These are phyloP conservation scores for Galago senegalensis DNA, from an alignment of 2,797 vertebrate genomes.

Conservation along the genomic window DNA sequence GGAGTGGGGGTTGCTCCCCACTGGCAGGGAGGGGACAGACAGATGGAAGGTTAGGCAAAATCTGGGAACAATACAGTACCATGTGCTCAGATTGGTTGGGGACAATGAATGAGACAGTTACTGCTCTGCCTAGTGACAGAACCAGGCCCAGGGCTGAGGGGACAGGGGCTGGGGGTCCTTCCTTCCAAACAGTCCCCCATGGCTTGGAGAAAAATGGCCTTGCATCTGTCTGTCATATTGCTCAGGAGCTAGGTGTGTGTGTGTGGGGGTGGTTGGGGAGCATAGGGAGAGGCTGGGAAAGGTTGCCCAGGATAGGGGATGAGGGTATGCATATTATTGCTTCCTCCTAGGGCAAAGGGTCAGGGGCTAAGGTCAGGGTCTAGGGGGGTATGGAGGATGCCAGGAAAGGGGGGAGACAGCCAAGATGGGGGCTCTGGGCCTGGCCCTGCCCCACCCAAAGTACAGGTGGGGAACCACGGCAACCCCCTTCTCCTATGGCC, in stretches of 20 bases:
- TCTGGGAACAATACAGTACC: conserved; percentile 75
- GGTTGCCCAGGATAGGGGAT: conserved; percentile 64
- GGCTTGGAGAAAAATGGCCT: conserved; percentile 77
- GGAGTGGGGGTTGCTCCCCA: neutral
- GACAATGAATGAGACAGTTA: neutral
- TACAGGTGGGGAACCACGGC: neutral
- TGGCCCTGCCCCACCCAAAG: neutral
- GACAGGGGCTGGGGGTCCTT: neutral
- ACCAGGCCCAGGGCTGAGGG: neutral
- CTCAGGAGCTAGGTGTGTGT: conserved; percentile 56
- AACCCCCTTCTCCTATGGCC: conserved; percentile 40
- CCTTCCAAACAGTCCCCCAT: conserved; percentile 65
- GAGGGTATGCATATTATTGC: conserved; percentile 78
- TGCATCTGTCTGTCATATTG: conserved; percentile 70
- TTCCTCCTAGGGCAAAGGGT: conserved; percentile 77
- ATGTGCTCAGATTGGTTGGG: conserved; percentile 60
- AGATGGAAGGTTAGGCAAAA: conserved; percentile 1
- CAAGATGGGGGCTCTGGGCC: conserved; percentile 20
- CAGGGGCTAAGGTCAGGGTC: neutral
- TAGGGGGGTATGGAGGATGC: neutral
- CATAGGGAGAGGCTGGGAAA: neutral
- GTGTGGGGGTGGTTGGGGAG: too few species aligned
- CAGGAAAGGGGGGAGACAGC: neutral
- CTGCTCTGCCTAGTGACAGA: neutral
- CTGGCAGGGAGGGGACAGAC: conserved; percentile 1